Percentiles rank a stretch among this genome's conserved stretches.
Evolutionary conservation across 2,888 invertebrate species (phyloP).

Genomic region (Empis livida): DNA sequence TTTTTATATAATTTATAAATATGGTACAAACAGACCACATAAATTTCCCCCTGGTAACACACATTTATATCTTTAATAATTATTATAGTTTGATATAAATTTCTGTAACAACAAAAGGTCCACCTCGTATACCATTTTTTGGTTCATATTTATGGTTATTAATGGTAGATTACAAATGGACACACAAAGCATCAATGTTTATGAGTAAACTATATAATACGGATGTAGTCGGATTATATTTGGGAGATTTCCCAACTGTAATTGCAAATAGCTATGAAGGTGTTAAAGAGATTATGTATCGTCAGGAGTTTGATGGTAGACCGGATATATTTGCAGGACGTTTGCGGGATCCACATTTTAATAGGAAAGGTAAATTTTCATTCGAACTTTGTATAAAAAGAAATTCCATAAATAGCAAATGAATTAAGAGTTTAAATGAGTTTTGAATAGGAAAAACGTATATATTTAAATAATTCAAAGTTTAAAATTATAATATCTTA

Average conservation of each 20-base stretch:
- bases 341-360: constrained; percentile 37
- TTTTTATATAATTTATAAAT: not conserved
- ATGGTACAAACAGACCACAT: not conserved
- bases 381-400: no score
- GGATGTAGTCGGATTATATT: constrained; percentile 44
- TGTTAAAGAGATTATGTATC: constrained; percentile 43
- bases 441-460: no score
- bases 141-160: constrained; percentile 48
- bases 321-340: constrained; percentile 37
- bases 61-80: no score
- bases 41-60: not conserved
- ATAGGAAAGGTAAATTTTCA: constrained; percentile 44
- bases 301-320: constrained; percentile 49
- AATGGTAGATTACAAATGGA: constrained; percentile 38
- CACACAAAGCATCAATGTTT: constrained; percentile 39
- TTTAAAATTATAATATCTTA: no score
- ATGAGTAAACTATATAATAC: constrained; percentile 45
- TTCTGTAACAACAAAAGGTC: constrained; percentile 34
- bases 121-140: constrained; percentile 47
- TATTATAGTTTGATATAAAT: no score
- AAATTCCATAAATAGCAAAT: no score
- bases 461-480: no score
- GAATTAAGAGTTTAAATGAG: no score
- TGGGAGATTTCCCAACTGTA: constrained; percentile 40
- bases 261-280: constrained; percentile 41